A percentile compares a stretch with the other conserved stretches of the same genome.
Conservation (phyloP, 2,888 invertebrate genomes). For the Scaptomyza flava region DNA sequence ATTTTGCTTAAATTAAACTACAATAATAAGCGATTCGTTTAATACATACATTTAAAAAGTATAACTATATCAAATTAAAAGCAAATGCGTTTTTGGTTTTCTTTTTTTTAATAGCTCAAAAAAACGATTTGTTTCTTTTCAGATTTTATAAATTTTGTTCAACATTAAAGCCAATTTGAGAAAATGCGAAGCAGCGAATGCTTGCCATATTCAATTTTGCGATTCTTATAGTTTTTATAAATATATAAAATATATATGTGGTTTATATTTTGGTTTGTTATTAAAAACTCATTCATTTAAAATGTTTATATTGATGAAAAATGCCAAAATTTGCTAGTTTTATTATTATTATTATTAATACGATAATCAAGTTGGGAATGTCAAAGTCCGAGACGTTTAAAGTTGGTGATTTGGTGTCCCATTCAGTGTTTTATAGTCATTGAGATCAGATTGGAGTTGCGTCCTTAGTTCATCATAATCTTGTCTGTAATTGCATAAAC, state of each 20-base stretch:
- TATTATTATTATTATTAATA: constrained; percentile 19
- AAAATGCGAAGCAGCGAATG: constrained; percentile 70
- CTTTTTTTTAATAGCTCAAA: constrained; percentile 46
- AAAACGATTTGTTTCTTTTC: constrained; percentile 30
- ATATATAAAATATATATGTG: constrained; percentile 75
- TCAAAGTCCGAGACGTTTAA: constrained; percentile 53
- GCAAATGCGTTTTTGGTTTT: constrained; percentile 41
- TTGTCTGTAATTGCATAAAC: constrained; percentile 58
- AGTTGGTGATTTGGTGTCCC: constrained; percentile 48
- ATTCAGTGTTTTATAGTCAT: constrained; percentile 19
- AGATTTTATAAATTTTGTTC: constrained; percentile 40
- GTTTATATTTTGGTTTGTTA: constrained; percentile 25
- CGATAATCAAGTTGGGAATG: constrained; percentile 36
- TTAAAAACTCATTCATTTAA: constrained; percentile 72
- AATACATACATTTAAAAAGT: constrained; percentile 67
- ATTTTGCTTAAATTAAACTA: constrained; percentile 80
- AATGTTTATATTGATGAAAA: constrained; percentile 64
- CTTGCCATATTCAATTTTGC: constrained; percentile 62
- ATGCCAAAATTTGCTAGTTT: constrained; percentile 60
- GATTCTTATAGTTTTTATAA: constrained; percentile 74
- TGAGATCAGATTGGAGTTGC: constrained; percentile 7
- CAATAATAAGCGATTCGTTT: constrained; percentile 78
- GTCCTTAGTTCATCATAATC: constrained; percentile 50
- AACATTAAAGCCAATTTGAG: constrained; percentile 78
- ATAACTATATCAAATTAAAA: constrained; percentile 76